Percentiles rank a stretch among this genome's conserved stretches.
Conservation (phyloP, 2,113 vertebrate species). For the Amazona guildingii region DNA sequence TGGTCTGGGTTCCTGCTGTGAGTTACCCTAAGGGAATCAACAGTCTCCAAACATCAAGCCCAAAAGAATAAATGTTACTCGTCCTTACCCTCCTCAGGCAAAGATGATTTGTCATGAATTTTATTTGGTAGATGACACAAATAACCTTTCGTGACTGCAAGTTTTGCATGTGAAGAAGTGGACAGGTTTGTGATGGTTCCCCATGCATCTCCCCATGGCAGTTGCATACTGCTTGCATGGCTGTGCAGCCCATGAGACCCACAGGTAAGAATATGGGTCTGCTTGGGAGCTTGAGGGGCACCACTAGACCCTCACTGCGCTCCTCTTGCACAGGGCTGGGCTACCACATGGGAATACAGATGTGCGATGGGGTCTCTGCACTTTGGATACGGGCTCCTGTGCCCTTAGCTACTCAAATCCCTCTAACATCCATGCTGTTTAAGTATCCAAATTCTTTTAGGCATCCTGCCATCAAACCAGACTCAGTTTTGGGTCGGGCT, state of each 20-base stretch:
- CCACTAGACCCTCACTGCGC: neutral
- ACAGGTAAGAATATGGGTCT: fast-evolving
- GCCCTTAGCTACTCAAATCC: neutral
- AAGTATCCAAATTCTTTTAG: neutral
- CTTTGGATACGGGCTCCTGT: neutral
- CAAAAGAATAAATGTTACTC: neutral
- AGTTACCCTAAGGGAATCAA: neutral
- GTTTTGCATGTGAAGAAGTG: neutral
- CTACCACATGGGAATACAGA: neutral
- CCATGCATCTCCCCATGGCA: neutral
- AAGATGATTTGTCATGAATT: neutral
- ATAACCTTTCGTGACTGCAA: neutral
- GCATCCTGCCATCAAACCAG: neutral
- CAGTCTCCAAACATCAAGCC: neutral
- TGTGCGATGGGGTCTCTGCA: neutral
- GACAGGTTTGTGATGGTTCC: neutral
- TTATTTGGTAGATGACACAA: neutral
- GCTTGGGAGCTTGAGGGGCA: neutral
- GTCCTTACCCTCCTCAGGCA: neutral
- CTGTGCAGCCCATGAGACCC: neutral
- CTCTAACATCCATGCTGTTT: neutral
- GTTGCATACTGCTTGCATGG: fast-evolving
- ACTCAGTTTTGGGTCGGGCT: neutral
- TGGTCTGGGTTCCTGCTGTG: neutral
- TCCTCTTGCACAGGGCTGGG: neutral